Evolutionary conservation across 2,888 invertebrate genomes (phyloP).

Genomic region (Philereme transversata): DNA sequence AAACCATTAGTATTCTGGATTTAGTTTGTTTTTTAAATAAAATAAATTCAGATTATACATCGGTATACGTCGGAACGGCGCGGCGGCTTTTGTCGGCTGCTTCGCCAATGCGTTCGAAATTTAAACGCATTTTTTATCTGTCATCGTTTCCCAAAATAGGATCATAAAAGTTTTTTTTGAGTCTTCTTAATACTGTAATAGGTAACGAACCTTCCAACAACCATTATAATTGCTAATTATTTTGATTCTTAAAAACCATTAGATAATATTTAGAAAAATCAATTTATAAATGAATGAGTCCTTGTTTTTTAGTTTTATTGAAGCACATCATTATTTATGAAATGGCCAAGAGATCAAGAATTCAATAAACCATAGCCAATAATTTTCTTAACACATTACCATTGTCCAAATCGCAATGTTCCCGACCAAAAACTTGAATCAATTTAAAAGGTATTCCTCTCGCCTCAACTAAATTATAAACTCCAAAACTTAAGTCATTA

Average conservation of each 20-base stretch:
- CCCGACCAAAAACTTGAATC: conserved; percentile 29
- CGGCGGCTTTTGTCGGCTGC: conserved; percentile 44
- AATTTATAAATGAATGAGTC: too few relatives aligned
- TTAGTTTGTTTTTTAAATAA: conserved; percentile 15
- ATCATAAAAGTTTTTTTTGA: conserved; percentile 2
- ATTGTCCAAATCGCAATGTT: conserved; percentile 1
- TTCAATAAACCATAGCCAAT: background rate
- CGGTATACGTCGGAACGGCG: conserved; percentile 44
- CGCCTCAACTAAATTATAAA: conserved; percentile 40
- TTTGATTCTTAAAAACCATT: too few relatives aligned
- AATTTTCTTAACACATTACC: conserved; percentile 3
- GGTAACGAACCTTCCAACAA: too few relatives aligned
- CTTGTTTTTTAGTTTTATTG: too few relatives aligned
- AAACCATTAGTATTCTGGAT: conserved; percentile 33
- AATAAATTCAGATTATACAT: conserved; percentile 40
- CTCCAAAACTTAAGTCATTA: conserved; percentile 67
- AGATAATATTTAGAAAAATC: too few relatives aligned
- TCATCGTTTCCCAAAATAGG: conserved; percentile 28
- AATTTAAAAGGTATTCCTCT: conserved; percentile 46
- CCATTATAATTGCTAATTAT: too few relatives aligned
- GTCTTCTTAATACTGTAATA: too few relatives aligned
- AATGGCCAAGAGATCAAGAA: too few relatives aligned
- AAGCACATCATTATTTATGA: too few relatives aligned
- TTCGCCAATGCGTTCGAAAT: conserved; percentile 44
- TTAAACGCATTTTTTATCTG: conserved; percentile 48